Conservation (phyloP, 2,888 invertebrate genomes). For the Melanargia galathea region DNA sequence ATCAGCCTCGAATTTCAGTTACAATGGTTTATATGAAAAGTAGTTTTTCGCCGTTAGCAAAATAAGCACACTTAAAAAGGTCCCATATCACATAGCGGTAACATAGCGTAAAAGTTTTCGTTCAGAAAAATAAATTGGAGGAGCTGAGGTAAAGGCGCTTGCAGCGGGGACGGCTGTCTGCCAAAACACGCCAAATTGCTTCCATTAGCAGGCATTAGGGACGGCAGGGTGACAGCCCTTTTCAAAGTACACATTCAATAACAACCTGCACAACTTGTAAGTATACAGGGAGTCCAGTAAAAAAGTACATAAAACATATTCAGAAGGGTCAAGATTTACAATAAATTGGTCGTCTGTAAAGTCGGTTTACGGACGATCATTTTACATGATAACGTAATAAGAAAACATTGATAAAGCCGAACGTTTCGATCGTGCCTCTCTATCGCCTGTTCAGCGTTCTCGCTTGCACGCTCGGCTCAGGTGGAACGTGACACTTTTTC, state of each 20-base stretch:
- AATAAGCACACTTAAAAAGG: background rate
- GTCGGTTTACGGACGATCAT: too few species aligned
- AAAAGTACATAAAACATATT: background rate
- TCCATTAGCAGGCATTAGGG: slow-evolving; percentile 66
- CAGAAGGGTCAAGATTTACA: too few species aligned
- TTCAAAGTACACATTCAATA: slow-evolving; percentile 22
- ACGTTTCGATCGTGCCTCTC: too few species aligned
- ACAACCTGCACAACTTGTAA: background rate
- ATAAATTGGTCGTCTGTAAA: too few species aligned
- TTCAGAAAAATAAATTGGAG: slow-evolving; percentile 43
- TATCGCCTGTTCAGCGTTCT: too few species aligned
- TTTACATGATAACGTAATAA: too few species aligned
- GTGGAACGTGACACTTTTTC: too few species aligned
- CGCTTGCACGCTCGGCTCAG: too few species aligned
- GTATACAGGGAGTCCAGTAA: background rate
- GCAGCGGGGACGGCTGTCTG: slow-evolving; percentile 41
- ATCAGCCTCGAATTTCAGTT: too few species aligned
- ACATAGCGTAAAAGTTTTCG: slow-evolving; percentile 35
- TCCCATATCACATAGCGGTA: slow-evolving; percentile 33
- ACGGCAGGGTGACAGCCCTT: slow-evolving; percentile 42
- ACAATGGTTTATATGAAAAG: too few species aligned
- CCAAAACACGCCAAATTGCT: slow-evolving; percentile 66
- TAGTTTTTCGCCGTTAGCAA: background rate
- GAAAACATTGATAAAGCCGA: too few species aligned
- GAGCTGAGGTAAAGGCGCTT: slow-evolving; percentile 33